A percentile compares a stretch with the other conserved stretches of the same genome.
phyloP scores from a whole-genome alignment of 2,888 invertebrate genomes.

The Notodonta ziczac region DNA sequence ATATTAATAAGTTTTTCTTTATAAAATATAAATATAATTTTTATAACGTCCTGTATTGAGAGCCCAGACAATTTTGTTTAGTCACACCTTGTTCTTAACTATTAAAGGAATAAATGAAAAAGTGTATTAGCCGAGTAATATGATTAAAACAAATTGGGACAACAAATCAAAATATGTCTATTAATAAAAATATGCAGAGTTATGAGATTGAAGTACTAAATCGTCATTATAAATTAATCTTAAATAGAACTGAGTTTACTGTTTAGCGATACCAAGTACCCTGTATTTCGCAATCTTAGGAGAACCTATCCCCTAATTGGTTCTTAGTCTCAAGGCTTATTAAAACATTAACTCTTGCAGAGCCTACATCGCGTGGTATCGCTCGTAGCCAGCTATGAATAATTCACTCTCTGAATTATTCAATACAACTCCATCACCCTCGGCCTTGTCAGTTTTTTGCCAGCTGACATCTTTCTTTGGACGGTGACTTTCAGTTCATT shows the following conservation, averaged over 20 bases:
- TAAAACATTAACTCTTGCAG: neutral
- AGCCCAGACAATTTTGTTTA: neutral
- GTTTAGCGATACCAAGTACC: too few species aligned
- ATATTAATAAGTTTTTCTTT: constrained; percentile 23
- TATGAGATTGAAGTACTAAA: too few species aligned
- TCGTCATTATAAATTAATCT: too few species aligned
- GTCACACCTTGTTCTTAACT: neutral
- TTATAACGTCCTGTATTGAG: neutral
- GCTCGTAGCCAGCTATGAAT: neutral
- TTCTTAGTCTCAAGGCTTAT: neutral
- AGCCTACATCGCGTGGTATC: neutral
- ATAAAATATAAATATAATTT: neutral
- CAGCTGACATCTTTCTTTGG: neutral
- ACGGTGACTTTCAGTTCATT: neutral
- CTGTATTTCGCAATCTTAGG: too few species aligned
- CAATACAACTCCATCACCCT: neutral
- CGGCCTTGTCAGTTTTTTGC: neutral
- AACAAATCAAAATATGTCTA: neutral
- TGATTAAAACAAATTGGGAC: neutral
- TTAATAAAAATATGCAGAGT: too few species aligned
- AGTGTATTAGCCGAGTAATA: too few species aligned
- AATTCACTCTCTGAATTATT: constrained; percentile 3
- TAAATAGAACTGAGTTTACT: too few species aligned
- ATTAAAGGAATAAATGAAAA: too few species aligned
- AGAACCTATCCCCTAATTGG: neutral